Conservation (phyloP, 2,888 invertebrate genomes). For the Apotomis turbidana region DNA sequence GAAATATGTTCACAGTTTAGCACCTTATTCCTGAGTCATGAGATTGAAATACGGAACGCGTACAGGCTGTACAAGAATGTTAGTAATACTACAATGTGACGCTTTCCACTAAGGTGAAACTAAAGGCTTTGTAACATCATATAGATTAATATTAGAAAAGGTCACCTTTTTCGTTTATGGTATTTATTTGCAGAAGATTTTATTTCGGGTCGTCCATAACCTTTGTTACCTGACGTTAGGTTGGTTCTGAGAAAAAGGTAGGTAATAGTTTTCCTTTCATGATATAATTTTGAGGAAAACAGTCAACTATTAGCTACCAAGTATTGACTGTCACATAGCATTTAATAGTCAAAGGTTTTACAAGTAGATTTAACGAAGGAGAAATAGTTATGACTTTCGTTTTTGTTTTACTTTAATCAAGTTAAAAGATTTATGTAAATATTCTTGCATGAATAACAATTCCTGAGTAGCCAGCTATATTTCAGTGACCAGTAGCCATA, state of each 20-base stretch:
- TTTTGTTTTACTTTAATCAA: too few species aligned
- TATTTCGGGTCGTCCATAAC: background rate
- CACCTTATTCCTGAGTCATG: background rate
- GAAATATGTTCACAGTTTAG: conserved; percentile 4
- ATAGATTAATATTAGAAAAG: background rate
- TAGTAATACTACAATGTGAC: conserved; percentile 44
- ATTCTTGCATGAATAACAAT: too few species aligned
- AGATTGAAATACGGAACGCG: background rate
- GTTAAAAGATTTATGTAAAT: too few species aligned
- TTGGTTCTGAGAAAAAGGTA: background rate
- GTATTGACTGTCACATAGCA: background rate
- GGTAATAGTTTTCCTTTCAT: background rate
- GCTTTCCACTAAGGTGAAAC: conserved; percentile 57
- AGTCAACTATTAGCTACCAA: background rate
- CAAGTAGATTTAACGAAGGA: too few species aligned
- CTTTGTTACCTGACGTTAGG: background rate
- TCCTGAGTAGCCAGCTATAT: too few species aligned
- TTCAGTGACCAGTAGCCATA: too few species aligned
- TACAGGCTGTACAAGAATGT: conserved; percentile 24
- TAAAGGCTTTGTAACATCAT: conserved; percentile 48
- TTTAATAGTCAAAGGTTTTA: too few species aligned
- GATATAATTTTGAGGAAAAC: background rate
- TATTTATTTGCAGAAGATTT: background rate
- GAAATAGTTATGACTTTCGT: too few species aligned
- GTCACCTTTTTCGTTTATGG: background rate